A percentile compares a stretch with the other conserved stretches of the same genome.
phyloP scores from a whole-genome alignment of 2,888 invertebrate genomes.

The Drosophila mulleri region DNA sequence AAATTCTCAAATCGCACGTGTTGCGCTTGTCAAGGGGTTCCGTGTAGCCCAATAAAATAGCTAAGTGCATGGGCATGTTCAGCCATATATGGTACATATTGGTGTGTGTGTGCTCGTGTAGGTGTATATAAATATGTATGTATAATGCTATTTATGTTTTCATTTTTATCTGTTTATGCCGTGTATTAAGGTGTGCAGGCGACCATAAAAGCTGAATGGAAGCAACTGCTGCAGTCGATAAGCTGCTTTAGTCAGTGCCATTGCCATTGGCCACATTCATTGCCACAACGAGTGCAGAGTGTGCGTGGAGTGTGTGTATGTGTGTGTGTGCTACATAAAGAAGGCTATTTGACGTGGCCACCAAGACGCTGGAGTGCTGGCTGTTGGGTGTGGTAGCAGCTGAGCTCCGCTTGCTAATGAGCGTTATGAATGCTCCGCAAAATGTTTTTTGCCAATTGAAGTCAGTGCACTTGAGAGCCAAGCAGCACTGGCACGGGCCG shows the following conservation, averaged over 20 bases:
- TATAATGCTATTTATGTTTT: conserved; percentile 30
- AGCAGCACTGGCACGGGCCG: background rate
- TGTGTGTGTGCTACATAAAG: conserved; percentile 58
- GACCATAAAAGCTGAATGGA: conserved; percentile 38
- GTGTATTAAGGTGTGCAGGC: conserved; percentile 59
- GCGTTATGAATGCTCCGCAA: conserved; percentile 61
- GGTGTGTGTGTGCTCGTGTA: background rate
- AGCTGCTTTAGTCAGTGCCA: conserved; percentile 38
- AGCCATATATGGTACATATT: conserved; percentile 33
- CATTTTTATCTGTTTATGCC: conserved; percentile 29
- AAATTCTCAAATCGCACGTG: conserved; percentile 76
- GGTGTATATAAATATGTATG: background rate
- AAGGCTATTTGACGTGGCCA: conserved; percentile 58
- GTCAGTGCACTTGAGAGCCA: conserved; percentile 58
- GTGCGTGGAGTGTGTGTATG: conserved; percentile 54
- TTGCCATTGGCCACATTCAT: conserved; percentile 7
- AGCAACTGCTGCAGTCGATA: conserved; percentile 45
- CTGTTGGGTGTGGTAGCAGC: conserved; percentile 3
- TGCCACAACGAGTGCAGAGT: conserved; percentile 26
- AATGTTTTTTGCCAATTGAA: conserved; percentile 35
- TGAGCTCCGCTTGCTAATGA: conserved; percentile 48
- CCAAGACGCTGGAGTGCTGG: conserved; percentile 21
- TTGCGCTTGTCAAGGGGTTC: conserved; percentile 73
- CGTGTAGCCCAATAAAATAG: conserved; percentile 65
- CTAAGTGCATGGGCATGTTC: conserved; percentile 74